Evolutionary conservation across 2,113 vertebrate genomes (phyloP).

Genomic region (Pluvialis apricaria): DNA sequence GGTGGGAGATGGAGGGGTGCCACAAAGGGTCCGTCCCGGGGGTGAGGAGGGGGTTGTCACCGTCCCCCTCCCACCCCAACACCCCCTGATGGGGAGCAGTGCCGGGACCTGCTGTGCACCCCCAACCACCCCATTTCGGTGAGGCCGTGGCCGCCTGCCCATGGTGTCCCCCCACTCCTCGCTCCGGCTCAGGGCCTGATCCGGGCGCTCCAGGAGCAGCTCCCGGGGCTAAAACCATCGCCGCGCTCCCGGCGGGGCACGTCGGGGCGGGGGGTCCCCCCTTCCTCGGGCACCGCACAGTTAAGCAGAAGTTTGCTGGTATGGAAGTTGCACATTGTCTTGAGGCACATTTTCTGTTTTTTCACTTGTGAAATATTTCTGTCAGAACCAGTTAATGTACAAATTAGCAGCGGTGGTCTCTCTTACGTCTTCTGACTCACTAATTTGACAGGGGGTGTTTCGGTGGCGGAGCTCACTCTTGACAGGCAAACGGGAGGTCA

Average conservation of each 20-base stretch:
- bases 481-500: constrained; percentile 83
- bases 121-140: accelerated
- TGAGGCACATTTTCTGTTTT: constrained; percentile 66
- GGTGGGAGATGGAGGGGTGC: no score
- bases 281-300: constrained; percentile 23
- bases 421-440: constrained; percentile 81
- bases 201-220: neutral
- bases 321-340: constrained; percentile 62
- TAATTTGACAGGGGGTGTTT: constrained; percentile 87
- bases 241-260: neutral
- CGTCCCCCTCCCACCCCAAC: neutral
- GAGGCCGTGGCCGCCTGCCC: neutral
- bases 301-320: constrained; percentile 68
- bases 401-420: constrained; percentile 89
- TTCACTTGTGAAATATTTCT: constrained; percentile 83
- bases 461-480: constrained; percentile 70
- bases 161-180: accelerated
- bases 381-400: constrained; percentile 94
- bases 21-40: accelerated
- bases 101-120: accelerated
- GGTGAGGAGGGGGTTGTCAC: neutral
- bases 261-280: neutral
- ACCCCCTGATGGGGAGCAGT: accelerated
- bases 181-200: neutral
- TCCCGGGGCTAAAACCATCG: neutral